Evolutionary conservation across 2,113 vertebrate species (phyloP).

Genomic region (Tonatia bakeri): DNA sequence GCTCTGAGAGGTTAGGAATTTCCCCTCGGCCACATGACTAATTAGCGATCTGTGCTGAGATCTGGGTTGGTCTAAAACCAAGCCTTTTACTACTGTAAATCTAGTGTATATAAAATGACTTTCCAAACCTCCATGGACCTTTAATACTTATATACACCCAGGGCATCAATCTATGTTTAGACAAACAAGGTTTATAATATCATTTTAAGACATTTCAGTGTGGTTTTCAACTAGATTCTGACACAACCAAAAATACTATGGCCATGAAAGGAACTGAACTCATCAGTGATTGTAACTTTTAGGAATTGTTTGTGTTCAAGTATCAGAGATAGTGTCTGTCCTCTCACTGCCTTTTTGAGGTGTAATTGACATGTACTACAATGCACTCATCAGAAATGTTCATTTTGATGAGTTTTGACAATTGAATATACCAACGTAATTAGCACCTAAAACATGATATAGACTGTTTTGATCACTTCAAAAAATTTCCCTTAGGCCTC

Average conservation of each 20-base stretch:
- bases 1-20: not conserved
- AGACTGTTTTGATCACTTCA: not conserved
- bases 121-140: not conserved
- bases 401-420: not conserved
- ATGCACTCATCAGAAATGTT: not conserved
- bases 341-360: not conserved
- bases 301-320: not conserved
- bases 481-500: not conserved
- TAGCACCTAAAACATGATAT: not conserved
- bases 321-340: not conserved
- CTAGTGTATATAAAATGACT: not conserved
- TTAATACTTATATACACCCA: not conserved
- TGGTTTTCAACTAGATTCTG: constrained; percentile 15
- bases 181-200: not conserved
- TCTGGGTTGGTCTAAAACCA: not conserved
- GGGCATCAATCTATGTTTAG: not conserved
- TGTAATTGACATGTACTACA: not conserved
- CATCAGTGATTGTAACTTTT: not conserved
- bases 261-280: not conserved
- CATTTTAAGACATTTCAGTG: not conserved
- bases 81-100: not conserved
- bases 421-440: not conserved
- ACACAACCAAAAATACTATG: constrained; percentile 2
- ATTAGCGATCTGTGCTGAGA: not conserved
- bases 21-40: not conserved